Percentiles rank a stretch among this genome's conserved stretches.
Conservation (phyloP, 2,113 vertebrate genomes). For the Sander vitreus region DNA sequence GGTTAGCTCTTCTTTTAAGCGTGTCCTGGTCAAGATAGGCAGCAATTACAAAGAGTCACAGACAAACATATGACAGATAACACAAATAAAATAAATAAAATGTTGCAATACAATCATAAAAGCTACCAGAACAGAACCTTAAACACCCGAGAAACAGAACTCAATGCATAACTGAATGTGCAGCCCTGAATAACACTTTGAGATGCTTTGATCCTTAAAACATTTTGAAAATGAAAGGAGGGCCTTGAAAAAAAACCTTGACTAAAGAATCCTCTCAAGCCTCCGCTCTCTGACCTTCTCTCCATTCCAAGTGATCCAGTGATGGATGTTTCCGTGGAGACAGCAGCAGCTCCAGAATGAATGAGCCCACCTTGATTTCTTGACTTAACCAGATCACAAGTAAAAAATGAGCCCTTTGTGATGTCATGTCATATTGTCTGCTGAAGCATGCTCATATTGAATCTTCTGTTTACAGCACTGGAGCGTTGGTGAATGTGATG, state of each 20-base stretch:
- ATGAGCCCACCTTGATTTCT: slow-evolving; percentile 67
- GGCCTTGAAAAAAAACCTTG: neutral
- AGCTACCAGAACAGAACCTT: neutral
- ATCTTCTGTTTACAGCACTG: slow-evolving; percentile 10
- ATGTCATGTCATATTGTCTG: slow-evolving; percentile 6
- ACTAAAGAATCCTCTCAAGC: neutral
- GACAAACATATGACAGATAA: neutral
- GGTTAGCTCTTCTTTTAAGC: neutral
- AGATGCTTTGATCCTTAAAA: neutral
- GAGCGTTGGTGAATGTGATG: slow-evolving; percentile 16
- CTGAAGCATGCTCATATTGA: neutral
- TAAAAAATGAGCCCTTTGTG: slow-evolving; percentile 49
- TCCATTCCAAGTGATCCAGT: slow-evolving; percentile 33
- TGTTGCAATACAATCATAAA: neutral
- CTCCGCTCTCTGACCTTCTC: slow-evolving; percentile 32
- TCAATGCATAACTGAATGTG: neutral
- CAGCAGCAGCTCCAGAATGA: slow-evolving; percentile 27
- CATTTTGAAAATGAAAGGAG: slow-evolving; percentile 5
- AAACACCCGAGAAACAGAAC: neutral
- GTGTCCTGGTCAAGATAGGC: neutral
- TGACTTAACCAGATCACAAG: slow-evolving; percentile 57
- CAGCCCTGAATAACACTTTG: neutral
- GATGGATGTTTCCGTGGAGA: slow-evolving; percentile 52
- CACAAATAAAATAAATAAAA: neutral
- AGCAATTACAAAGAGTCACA: neutral